Percentiles rank a stretch among this genome's conserved stretches.
These are phyloP conservation scores for Oryzias curvinotus DNA, from an alignment of 2,113 vertebrate species.

Conservation along the genomic window DNA sequence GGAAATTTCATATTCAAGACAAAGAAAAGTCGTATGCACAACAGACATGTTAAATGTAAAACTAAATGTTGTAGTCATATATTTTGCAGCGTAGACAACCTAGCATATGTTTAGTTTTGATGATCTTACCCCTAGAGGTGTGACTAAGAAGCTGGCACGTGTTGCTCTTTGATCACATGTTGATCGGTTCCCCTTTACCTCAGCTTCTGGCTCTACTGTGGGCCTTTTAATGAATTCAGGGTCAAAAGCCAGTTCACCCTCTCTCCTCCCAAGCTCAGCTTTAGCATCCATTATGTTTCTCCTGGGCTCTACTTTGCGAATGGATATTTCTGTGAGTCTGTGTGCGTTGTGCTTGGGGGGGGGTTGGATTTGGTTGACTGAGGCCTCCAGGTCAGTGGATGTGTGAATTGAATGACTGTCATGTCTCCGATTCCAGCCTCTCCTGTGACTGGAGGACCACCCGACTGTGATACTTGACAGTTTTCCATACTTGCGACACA, in stretches of 20 bases:
- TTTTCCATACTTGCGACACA: slow-evolving; percentile 15
- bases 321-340: slow-evolving; percentile 33
- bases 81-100: no score
- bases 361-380: slow-evolving; percentile 13
- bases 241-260: slow-evolving; percentile 38
- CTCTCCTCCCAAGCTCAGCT: slow-evolving; percentile 50
- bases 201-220: slow-evolving; percentile 56
- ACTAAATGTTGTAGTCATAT: no score
- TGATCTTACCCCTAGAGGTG: no score
- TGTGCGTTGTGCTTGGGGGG: not conserved
- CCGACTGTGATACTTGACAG: slow-evolving; percentile 25
- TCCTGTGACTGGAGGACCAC: slow-evolving; percentile 30
- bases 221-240: slow-evolving; percentile 52
- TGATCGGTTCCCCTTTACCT: slow-evolving; percentile 36
- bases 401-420: slow-evolving; percentile 54
- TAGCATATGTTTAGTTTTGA: no score
- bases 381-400: slow-evolving; percentile 38
- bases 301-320: slow-evolving; percentile 54
- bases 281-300: slow-evolving; percentile 53
- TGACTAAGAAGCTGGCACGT: not conserved
- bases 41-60: no score
- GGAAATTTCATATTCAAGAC: no score
- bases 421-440: slow-evolving; percentile 41
- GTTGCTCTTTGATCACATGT: slow-evolving; percentile 11
- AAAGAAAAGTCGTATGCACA: no score